Percentiles rank a stretch among this genome's conserved stretches.
phyloP scores from a whole-genome alignment of 2,113 vertebrate species.

The Crotalus horridus region DNA sequence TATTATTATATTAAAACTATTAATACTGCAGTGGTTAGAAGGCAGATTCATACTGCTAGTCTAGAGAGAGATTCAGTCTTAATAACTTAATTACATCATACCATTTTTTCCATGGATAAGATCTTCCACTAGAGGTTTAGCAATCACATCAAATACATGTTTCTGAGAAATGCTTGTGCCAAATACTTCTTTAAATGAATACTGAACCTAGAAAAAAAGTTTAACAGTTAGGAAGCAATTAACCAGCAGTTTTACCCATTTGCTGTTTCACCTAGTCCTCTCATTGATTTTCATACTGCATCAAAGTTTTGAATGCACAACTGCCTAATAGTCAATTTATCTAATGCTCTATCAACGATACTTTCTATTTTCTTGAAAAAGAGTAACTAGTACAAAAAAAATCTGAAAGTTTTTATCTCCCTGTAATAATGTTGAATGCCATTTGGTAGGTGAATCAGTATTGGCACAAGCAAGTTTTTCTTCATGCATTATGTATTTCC shows the following conservation, averaged over 20 bases:
- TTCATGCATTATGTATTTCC: neutral
- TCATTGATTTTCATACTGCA: neutral
- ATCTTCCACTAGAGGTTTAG: constrained; percentile 89
- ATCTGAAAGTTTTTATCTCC: neutral
- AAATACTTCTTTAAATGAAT: constrained; percentile 94
- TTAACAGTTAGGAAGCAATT: neutral
- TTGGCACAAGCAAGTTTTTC: neutral
- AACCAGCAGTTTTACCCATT: neutral
- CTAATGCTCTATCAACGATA: neutral
- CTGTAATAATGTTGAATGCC: neutral
- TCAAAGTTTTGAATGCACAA: neutral
- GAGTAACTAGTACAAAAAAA: neutral
- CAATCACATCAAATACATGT: constrained; percentile 87
- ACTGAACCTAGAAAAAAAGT: constrained; percentile 77
- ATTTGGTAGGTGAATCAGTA: neutral
- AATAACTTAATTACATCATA: constrained; percentile 46
- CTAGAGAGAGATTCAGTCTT: neutral
- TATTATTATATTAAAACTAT: too few species aligned
- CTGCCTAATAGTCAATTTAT: neutral
- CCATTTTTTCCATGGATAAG: constrained; percentile 91
- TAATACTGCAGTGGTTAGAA: too few species aligned
- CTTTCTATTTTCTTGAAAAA: neutral
- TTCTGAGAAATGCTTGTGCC: constrained; percentile 79
- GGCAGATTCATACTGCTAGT: neutral
- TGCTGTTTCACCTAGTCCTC: neutral